These are phyloP conservation scores for Ophion ellenae DNA, from an alignment of 2,888 invertebrate species.

Conservation along the genomic window DNA sequence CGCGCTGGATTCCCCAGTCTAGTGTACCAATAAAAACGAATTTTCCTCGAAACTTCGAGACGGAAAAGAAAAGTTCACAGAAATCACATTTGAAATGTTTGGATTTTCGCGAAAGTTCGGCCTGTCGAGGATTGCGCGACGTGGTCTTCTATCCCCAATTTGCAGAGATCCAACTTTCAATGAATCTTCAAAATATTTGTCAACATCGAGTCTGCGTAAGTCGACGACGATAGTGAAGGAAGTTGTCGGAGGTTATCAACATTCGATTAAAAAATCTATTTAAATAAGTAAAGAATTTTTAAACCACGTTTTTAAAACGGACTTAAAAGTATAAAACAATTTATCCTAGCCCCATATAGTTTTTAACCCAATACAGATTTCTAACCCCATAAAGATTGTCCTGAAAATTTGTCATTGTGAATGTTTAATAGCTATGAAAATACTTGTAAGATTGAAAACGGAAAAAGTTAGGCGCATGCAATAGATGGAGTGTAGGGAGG, in stretches of 20 bases:
- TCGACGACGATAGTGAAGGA: background rate
- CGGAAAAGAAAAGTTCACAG: background rate
- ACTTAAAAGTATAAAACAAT: no score
- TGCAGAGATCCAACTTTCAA: background rate
- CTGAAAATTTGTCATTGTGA: no score
- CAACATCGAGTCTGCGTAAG: slow-evolving; percentile 42
- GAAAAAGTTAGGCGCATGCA: no score
- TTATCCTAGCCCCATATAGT: no score
- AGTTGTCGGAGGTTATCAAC: background rate
- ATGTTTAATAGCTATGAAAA: no score
- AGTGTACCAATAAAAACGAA: no score
- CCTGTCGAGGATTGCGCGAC: slow-evolving; percentile 1
- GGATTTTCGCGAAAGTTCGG: slow-evolving; percentile 24
- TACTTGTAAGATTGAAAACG: no score
- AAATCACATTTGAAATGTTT: slow-evolving; percentile 39
- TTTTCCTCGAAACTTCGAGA: background rate
- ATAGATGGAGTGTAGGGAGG: no score
- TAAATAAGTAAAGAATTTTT: no score
- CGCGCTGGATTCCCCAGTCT: background rate
- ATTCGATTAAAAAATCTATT: background rate
- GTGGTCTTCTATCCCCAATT: slow-evolving; percentile 10
- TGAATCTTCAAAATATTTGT: slow-evolving; percentile 27
- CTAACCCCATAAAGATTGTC: no score
- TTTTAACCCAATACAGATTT: no score
- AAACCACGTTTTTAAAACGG: no score